A percentile compares a stretch with the other conserved stretches of the same genome.
Conservation (phyloP, 2,113 vertebrate genomes). For the Trematocara unimaculatum region DNA sequence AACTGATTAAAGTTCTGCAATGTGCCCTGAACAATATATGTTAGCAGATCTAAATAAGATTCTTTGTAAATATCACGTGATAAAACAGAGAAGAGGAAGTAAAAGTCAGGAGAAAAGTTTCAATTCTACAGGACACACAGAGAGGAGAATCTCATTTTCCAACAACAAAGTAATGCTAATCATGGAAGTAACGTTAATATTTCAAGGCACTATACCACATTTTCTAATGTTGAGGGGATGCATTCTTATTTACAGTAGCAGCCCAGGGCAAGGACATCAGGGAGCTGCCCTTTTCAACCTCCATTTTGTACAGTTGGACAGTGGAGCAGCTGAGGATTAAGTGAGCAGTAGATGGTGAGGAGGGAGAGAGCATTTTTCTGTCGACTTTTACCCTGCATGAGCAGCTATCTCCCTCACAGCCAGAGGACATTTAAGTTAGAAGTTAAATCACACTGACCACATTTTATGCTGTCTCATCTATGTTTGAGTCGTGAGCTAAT, state of each 20-base stretch:
- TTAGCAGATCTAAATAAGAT: not conserved
- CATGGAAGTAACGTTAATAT: not conserved
- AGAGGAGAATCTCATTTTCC: not conserved
- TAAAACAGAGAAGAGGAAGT: not conserved
- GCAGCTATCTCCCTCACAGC: not conserved
- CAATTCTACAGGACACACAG: not conserved
- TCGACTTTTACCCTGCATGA: not conserved
- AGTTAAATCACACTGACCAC: not conserved
- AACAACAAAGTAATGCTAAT: not conserved
- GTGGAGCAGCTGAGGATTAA: conserved; percentile 28
- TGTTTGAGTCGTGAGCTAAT: not conserved
- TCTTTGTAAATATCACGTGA: not conserved
- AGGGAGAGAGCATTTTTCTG: conserved; percentile 1
- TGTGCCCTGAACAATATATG: not conserved
- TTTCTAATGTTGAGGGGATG: not conserved
- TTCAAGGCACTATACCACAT: not conserved
- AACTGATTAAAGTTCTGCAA: not conserved
- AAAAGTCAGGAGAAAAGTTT: not conserved
- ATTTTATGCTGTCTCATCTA: not conserved
- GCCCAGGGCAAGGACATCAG: conserved; percentile 16
- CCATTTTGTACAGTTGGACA: conserved; percentile 43
- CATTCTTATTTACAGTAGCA: conserved; percentile 38
- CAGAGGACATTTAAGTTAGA: not conserved
- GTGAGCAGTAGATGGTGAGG: conserved; percentile 3
- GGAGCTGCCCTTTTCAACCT: conserved; percentile 46